Evolutionary conservation across 2,113 vertebrate species (phyloP).

Genomic region (Macrotis lagotis): DNA sequence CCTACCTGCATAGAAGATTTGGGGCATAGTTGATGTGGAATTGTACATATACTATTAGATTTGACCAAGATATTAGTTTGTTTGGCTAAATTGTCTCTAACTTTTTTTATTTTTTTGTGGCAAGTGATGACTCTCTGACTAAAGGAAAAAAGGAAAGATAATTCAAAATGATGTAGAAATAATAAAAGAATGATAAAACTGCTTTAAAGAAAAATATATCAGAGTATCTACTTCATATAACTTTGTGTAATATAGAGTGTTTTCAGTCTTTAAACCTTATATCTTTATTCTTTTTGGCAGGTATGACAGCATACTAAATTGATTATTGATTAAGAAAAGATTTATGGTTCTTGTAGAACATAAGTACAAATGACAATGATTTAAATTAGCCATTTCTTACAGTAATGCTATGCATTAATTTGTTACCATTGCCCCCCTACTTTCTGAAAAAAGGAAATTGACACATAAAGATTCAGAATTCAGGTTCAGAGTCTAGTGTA

Average conservation of each 20-base stretch:
- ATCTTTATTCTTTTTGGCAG: neutral
- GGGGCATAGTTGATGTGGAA: neutral
- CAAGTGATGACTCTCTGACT: neutral
- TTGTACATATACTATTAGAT: neutral
- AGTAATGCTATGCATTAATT: conserved; percentile 22
- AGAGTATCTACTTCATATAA: neutral
- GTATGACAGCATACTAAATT: conserved; percentile 20
- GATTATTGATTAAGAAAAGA: conserved; percentile 32
- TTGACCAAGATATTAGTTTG: neutral
- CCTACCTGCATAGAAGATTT: neutral
- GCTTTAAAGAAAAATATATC: neutral
- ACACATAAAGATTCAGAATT: neutral
- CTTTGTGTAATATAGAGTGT: neutral
- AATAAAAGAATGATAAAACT: neutral
- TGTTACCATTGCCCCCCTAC: neutral
- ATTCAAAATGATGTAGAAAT: neutral
- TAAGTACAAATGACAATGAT: conserved; percentile 10
- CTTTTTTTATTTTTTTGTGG: neutral
- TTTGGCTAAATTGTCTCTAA: neutral
- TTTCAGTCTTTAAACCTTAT: too few relatives aligned
- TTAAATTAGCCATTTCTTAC: conserved; percentile 29
- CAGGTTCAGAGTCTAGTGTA: neutral
- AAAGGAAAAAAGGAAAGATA: neutral
- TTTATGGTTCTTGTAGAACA: conserved; percentile 12
- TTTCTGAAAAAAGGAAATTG: conserved; percentile 39